Evolutionary conservation across 2,113 vertebrate genomes (phyloP).

Genomic region (Arizona elegans): DNA sequence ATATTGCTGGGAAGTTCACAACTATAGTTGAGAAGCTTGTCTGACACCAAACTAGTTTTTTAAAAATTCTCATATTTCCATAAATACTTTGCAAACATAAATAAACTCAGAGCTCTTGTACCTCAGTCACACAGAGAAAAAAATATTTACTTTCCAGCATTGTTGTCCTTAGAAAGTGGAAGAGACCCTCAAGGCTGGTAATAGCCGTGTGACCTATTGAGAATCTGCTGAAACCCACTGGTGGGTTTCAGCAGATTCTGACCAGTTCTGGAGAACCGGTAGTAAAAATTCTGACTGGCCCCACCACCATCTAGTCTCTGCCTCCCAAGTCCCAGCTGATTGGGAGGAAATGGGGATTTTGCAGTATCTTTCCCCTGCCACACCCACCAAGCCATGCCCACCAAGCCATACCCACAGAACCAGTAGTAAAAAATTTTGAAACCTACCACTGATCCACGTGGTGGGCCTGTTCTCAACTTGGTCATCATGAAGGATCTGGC

Average conservation of each 20-base stretch:
- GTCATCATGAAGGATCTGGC: not conserved
- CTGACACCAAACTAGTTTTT: not conserved
- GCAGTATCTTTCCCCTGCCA: no score
- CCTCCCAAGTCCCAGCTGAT: no score
- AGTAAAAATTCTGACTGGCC: no score
- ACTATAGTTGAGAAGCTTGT: not conserved
- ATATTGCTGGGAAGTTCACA: not conserved
- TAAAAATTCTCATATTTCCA: not conserved
- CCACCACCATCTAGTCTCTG: no score
- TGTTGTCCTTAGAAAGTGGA: not conserved
- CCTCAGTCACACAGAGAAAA: no score
- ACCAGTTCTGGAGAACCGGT: no score
- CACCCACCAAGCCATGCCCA: no score
- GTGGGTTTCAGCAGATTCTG: no score
- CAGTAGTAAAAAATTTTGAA: no score
- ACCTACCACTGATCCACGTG: not conserved
- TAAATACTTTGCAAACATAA: not conserved
- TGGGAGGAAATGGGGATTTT: no score
- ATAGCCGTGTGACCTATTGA: not conserved
- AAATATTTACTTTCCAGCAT: not conserved
- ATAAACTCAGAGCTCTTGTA: not conserved
- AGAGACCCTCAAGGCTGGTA: not conserved
- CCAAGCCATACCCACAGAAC: no score
- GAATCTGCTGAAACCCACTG: no score
- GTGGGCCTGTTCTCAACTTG: not conserved